These are phyloP conservation scores for Temnothorax ravouxi DNA, from an alignment of 2,888 invertebrate genomes.

Conservation along the genomic window DNA sequence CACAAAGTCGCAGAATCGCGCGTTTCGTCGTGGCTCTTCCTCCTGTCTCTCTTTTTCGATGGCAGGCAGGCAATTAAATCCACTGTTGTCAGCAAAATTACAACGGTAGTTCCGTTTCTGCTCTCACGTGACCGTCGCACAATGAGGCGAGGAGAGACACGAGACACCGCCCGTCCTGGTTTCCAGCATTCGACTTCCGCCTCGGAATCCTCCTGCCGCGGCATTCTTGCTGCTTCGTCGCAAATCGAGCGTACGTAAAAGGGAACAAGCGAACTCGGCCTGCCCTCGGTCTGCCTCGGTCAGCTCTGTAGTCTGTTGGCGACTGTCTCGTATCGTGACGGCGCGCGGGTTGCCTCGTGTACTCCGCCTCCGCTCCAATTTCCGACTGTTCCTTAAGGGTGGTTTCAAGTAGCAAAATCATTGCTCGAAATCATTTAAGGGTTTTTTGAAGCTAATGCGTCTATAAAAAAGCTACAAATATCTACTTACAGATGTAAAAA, in stretches of 20 bases:
- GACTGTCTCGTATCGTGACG: background rate
- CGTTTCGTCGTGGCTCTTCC: background rate
- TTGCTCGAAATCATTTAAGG: background rate
- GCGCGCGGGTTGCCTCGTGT: background rate
- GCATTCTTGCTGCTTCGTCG: conserved; percentile 34
- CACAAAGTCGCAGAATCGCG: background rate
- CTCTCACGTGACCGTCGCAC: conserved; percentile 61
- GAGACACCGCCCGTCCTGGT: conserved; percentile 60
- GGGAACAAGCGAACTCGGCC: conserved; percentile 45
- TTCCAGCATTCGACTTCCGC: conserved; percentile 71
- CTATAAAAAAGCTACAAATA: background rate
- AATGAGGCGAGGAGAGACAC: conserved; percentile 56
- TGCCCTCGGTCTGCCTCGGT: background rate
- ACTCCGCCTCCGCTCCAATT: conserved; percentile 20
- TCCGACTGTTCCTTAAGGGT: background rate
- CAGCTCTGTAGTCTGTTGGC: background rate
- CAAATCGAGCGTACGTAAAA: conserved; percentile 41
- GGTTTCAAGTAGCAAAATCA: background rate
- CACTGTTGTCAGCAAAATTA: conserved; percentile 63
- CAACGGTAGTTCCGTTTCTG: conserved; percentile 36
- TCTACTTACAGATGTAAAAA: background rate
- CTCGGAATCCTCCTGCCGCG: conserved; percentile 40
- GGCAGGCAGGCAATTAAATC: conserved; percentile 63
- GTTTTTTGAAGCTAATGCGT: background rate
- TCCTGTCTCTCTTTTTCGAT: conserved; percentile 44